Evolutionary conservation across 2,797 vertebrate species (phyloP), one percentile per base, ranked within the genome.

Genomic region (Melanotaenia maccullochi): DNA sequence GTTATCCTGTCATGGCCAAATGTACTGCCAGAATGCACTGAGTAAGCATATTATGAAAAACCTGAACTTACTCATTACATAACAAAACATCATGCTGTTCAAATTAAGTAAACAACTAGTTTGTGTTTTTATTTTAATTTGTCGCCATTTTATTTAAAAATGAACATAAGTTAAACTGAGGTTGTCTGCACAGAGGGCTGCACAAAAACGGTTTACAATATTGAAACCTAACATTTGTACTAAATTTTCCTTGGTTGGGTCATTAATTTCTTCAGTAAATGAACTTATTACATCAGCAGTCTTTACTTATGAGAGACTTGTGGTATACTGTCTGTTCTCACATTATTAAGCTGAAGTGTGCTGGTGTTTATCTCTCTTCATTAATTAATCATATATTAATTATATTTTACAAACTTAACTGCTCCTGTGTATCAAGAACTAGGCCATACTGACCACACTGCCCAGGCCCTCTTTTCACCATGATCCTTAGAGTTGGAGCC

Each of bases 21-120:
- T 1, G 40, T 60, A 40, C 58, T 73, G 81, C 68, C 65, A 84
- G 77, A 71, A 74, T 51, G 42, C 11, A 49, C 2, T 18, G 60
- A 72, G 30, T 44, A 22, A 71, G 66, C 32, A 33, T 55, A 68
- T 60, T 30, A 20, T 62, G 44, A n/a, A 55, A 81, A 58, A 22
- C 5, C 9, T 47, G n/a, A 54, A 9, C 14, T 14, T 16, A 42
- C 4, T 18, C 40, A 36, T 36, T 9, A 36, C 35, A 36, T 42
- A 2, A 32, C 30, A 32, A 32, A 16, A 0, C 16, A 11, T 16
- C 30, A 25, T 44, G 28, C 33, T 61, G 1, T 0, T 42, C 1
- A 54, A 35, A 55, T 65, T 16, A 54, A 22, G 36, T 35, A 18
- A 28, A 51, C 2, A 40, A 61, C 49, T 38, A 36, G 22, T 42